phyloP scores from a whole-genome alignment of 1,140 invertebrate species.

The Aphaenogaster floridana region DNA sequence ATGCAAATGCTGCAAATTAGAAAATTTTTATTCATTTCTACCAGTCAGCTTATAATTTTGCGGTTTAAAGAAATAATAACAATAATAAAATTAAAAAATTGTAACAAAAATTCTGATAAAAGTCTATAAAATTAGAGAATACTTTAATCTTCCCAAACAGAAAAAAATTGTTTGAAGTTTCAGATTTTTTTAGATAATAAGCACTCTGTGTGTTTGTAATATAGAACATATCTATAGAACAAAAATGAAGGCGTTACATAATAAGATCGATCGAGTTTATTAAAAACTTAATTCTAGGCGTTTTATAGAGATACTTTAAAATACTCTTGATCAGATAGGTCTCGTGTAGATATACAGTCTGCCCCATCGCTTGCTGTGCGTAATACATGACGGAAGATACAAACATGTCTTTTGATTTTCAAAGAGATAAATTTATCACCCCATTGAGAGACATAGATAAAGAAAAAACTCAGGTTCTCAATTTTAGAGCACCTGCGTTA shows the following conservation, averaged over 20 bases:
- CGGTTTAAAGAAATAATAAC: not conserved
- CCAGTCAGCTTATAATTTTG: not conserved
- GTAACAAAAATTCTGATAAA: not conserved
- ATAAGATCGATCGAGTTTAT: not conserved
- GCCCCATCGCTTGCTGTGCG: not conserved
- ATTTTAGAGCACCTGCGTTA: slow-evolving; percentile 24
- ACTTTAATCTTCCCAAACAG: not conserved
- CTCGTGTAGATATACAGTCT: not conserved
- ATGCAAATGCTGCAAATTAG: not conserved
- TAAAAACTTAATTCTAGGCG: not conserved
- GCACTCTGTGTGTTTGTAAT: not conserved
- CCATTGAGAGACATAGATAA: slow-evolving; percentile 16
- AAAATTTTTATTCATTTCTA: not conserved
- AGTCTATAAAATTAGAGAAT: not conserved
- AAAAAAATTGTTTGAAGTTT: not conserved
- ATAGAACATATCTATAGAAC: not conserved
- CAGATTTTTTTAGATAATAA: not conserved
- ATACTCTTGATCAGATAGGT: not conserved
- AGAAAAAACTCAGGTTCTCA: slow-evolving; percentile 13
- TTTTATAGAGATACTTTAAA: not conserved
- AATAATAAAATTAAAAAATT: not conserved
- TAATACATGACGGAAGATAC: not conserved
- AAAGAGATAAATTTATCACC: not conserved
- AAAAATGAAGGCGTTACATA: not conserved
- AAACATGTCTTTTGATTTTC: not conserved